Evolutionary conservation across 2,888 invertebrate genomes (phyloP).

Genomic region (Rotaria macrura): DNA sequence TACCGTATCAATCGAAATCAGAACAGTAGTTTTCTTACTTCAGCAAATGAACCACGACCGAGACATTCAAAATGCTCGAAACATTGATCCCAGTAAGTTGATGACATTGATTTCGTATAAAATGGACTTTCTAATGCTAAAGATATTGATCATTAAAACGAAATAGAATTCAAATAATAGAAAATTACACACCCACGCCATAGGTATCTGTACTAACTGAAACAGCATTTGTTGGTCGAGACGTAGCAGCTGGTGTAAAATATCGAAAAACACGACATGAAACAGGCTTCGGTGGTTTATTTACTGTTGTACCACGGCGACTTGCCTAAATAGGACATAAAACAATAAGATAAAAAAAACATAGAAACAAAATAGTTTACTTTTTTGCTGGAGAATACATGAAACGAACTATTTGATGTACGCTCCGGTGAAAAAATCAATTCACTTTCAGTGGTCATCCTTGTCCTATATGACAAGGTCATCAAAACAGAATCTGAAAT

Average conservation of each 20-base stretch:
- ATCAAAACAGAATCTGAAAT: background rate
- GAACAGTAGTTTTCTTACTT: slow-evolving; percentile 49
- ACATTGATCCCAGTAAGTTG: background rate
- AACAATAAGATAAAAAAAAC: background rate
- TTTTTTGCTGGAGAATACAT: background rate
- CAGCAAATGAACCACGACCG: background rate
- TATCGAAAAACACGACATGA: slow-evolving; percentile 13
- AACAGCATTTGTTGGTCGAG: background rate
- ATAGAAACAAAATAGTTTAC: background rate
- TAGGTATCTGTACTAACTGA: slow-evolving; percentile 15
- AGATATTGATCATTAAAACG: no score
- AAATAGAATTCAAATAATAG: background rate
- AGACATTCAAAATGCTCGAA: background rate
- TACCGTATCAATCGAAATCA: no score
- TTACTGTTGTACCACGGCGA: background rate
- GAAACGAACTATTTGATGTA: background rate
- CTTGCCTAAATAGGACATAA: background rate
- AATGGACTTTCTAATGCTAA: slow-evolving; percentile 5
- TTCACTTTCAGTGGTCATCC: background rate
- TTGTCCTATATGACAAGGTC: background rate
- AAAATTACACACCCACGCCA: background rate
- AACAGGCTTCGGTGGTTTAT: background rate
- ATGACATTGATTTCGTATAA: background rate
- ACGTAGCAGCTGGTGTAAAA: background rate
- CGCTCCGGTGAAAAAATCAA: background rate